These are phyloP conservation scores for Octodon degus DNA, from an alignment of 2,113 vertebrate genomes.

Conservation along the genomic window DNA sequence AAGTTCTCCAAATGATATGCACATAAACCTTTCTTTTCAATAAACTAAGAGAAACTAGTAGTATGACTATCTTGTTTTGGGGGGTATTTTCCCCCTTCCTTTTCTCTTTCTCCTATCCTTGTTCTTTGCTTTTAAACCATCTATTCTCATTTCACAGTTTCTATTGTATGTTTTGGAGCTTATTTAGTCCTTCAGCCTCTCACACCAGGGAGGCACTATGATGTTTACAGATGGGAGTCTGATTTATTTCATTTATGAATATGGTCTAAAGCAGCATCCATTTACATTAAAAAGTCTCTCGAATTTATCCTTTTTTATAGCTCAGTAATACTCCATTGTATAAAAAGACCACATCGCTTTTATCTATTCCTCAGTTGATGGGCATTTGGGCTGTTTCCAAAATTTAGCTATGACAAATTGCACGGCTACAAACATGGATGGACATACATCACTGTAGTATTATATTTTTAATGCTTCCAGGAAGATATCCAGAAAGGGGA, in stretches of 20 bases:
- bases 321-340: background rate
- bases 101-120: background rate
- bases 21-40: background rate
- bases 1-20: background rate
- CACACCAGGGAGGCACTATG: background rate
- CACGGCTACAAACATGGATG: background rate
- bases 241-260: background rate
- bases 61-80: background rate
- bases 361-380: background rate
- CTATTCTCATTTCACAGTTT: background rate
- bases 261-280: background rate
- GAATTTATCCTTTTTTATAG: background rate
- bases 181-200: background rate
- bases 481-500: background rate
- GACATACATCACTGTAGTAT: background rate
- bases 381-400: background rate
- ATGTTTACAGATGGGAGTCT: background rate
- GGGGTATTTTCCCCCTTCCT: background rate
- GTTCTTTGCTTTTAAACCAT: background rate
- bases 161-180: background rate
- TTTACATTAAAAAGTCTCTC: background rate
- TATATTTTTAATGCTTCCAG: background rate
- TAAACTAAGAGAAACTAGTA: background rate
- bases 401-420: background rate
- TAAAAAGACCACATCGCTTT: background rate